A percentile compares a stretch with the other conserved stretches of the same genome.
Evolutionary conservation across 2,797 vertebrate genomes (phyloP).

Genomic region (Pangasius djambal): DNA sequence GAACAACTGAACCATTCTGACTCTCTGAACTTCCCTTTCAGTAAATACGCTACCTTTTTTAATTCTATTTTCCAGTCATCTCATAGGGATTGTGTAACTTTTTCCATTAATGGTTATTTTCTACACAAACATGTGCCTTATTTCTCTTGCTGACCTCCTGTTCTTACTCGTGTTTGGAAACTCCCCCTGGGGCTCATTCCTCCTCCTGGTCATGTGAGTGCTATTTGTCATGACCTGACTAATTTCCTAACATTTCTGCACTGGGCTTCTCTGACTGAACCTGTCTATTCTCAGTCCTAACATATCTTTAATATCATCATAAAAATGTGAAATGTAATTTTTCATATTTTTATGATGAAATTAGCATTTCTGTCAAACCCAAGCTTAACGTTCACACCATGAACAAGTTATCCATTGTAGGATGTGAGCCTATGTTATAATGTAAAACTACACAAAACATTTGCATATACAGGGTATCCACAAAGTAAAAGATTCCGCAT

Average conservation of each 20-base stretch:
- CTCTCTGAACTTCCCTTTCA: slow-evolving; percentile 17
- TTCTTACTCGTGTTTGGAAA: slow-evolving; percentile 49
- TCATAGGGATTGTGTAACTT: slow-evolving; percentile 1
- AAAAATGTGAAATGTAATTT: not conserved
- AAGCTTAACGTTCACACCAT: not conserved
- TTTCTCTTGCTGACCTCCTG: slow-evolving; percentile 33
- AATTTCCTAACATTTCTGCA: slow-evolving; percentile 32
- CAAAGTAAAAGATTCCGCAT: not conserved
- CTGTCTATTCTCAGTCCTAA: not conserved
- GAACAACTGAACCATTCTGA: not conserved
- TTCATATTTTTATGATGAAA: not conserved
- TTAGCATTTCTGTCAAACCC: slow-evolving; percentile 2
- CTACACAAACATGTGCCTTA: slow-evolving; percentile 37
- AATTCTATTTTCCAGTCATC: slow-evolving; percentile 15
- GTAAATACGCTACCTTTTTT: slow-evolving; percentile 14
- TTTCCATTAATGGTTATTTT: slow-evolving; percentile 40
- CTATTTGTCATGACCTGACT: slow-evolving; percentile 53
- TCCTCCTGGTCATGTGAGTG: slow-evolving; percentile 47
- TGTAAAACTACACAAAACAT: not conserved
- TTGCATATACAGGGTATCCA: not conserved
- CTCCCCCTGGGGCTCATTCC: slow-evolving; percentile 39
- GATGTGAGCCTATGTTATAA: not conserved
- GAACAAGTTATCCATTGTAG: not conserved
- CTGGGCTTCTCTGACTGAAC: slow-evolving; percentile 12
- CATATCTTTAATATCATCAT: not conserved